phyloP scores from a whole-genome alignment of 2,797 vertebrate species.

The Numenius phaeopus region DNA sequence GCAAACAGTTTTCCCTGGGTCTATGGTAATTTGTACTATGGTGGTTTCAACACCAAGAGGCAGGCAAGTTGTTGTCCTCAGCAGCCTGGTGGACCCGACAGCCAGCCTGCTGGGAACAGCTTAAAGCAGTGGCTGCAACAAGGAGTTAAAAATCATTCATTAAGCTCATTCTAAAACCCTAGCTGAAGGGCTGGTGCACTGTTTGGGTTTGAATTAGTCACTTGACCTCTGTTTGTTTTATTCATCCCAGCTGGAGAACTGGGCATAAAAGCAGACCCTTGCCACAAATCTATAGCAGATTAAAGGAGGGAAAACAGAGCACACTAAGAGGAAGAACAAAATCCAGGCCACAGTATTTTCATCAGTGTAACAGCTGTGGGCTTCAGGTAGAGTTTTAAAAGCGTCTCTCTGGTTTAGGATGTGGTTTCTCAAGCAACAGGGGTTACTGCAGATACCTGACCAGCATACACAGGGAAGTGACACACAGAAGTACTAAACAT shows the following conservation, averaged over 20 bases:
- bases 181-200: conserved; percentile 11
- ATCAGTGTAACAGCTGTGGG: background rate
- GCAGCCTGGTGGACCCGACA: background rate
- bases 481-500: background rate
- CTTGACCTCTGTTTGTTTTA: conserved; percentile 59
- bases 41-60: background rate
- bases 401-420: background rate
- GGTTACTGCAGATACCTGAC: background rate
- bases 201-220: conserved; percentile 61
- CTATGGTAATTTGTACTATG: fast-evolving
- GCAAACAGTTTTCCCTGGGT: background rate
- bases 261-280: conserved; percentile 15
- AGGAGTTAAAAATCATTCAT: conserved; percentile 59
- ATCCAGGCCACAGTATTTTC: background rate
- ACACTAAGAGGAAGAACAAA: background rate
- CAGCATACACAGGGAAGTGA: background rate
- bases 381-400: background rate
- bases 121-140: background rate
- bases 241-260: conserved; percentile 4
- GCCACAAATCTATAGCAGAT: background rate
- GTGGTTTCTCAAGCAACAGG: background rate
- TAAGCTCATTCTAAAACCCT: conserved; percentile 20
- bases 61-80: background rate
- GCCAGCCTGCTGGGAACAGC: background rate
- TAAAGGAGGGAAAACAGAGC: background rate